Conservation (phyloP, 2,797 vertebrate genomes). For the Sebastiscus tertius region DNA sequence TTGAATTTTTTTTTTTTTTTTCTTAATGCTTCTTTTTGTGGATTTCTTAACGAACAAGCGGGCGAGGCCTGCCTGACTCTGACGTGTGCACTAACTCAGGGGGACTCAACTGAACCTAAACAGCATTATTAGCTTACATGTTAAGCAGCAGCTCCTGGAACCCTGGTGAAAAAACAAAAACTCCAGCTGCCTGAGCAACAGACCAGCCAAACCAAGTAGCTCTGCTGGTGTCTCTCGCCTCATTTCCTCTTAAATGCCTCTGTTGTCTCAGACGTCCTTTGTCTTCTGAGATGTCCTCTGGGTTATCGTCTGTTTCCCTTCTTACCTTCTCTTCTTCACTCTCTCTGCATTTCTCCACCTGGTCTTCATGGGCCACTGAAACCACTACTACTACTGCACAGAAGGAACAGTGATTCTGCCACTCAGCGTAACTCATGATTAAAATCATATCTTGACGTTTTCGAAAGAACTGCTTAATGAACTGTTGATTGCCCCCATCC, state of each 20-base stretch:
- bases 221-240: constrained; percentile 59
- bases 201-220: constrained; percentile 71
- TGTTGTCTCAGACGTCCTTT: constrained; percentile 35
- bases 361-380: constrained; percentile 55
- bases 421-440: constrained; percentile 44
- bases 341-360: constrained; percentile 20
- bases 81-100: constrained; percentile 84
- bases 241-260: constrained; percentile 48
- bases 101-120: constrained; percentile 79
- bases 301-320: constrained; percentile 47
- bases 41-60: constrained; percentile 71
- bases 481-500: constrained; percentile 6
- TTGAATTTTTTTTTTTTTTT: constrained; percentile 41
- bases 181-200: constrained; percentile 64
- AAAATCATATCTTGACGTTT: constrained; percentile 49
- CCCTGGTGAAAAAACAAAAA: constrained; percentile 41
- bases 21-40: constrained; percentile 53
- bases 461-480: constrained; percentile 26
- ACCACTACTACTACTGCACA: constrained; percentile 78
- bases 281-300: constrained; percentile 53
- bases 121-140: constrained; percentile 70
- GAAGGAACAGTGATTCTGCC: constrained; percentile 48
- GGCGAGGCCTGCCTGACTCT: constrained; percentile 65
- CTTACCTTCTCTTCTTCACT: constrained; percentile 5
- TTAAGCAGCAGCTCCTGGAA: constrained; percentile 57